phyloP scores from a whole-genome alignment of 2,888 invertebrate genomes.

The Apotomis betuletana region DNA sequence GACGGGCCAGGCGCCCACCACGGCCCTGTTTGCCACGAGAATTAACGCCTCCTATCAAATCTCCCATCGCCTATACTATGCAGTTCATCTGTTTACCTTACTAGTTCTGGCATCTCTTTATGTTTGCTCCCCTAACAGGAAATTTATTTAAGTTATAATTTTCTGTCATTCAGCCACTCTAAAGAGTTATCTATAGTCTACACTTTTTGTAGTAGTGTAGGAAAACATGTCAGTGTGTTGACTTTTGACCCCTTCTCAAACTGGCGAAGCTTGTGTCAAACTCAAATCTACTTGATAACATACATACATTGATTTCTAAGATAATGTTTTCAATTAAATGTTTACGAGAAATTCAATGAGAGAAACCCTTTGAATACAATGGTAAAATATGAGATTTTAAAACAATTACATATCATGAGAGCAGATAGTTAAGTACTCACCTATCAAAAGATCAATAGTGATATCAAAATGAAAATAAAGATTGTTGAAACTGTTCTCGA shows the following conservation, averaged over 20 bases:
- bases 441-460: slow-evolving; percentile 43
- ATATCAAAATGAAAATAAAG: slow-evolving; percentile 46
- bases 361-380: slow-evolving; percentile 4
- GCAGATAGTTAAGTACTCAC: slow-evolving; percentile 29
- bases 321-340: neutral
- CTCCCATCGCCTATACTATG: slow-evolving; percentile 73
- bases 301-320: neutral
- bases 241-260: slow-evolving; percentile 58
- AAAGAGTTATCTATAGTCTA: slow-evolving; percentile 62
- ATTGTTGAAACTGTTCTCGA: slow-evolving; percentile 42
- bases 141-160: slow-evolving; percentile 82
- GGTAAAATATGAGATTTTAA: slow-evolving; percentile 21
- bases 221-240: slow-evolving; percentile 63
- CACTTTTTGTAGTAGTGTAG: slow-evolving; percentile 52
- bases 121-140: slow-evolving; percentile 79
- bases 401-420: slow-evolving; percentile 31
- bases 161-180: slow-evolving; percentile 74
- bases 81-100: slow-evolving; percentile 71
- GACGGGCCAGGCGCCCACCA: slow-evolving; percentile 25
- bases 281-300: slow-evolving; percentile 6
- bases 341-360: neutral
- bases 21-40: slow-evolving; percentile 58
- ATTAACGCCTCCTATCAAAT: slow-evolving; percentile 79
- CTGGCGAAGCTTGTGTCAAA: slow-evolving; percentile 38
- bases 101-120: slow-evolving; percentile 67